Evolutionary conservation across 2,888 invertebrate genomes (phyloP).

Genomic region (Cactoblastis cactorum): DNA sequence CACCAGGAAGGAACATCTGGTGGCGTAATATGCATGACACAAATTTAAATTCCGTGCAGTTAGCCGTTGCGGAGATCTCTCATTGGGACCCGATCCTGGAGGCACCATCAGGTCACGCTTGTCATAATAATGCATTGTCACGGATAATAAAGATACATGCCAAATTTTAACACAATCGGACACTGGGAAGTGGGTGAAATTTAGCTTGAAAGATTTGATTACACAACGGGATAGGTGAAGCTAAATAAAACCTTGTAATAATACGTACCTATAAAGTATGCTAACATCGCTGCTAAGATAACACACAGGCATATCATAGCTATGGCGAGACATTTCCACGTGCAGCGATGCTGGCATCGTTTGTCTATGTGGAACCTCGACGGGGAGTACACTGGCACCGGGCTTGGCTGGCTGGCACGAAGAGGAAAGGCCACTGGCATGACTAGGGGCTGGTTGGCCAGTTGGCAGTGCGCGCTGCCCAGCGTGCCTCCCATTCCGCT

Average conservation of each 20-base stretch:
- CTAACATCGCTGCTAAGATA: conserved; percentile 94
- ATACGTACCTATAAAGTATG: conserved; percentile 95
- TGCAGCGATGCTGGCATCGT: conserved; percentile 94
- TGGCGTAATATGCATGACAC: too few species aligned
- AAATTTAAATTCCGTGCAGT: too few species aligned
- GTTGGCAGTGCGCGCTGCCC: conserved; percentile 83
- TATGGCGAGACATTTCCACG: conserved; percentile 98
- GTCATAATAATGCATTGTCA: too few species aligned
- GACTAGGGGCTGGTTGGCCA: conserved; percentile 86
- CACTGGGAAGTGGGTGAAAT: too few species aligned
- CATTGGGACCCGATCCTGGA: too few species aligned
- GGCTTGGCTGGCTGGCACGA: conserved; percentile 90
- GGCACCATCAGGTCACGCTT: too few species aligned
- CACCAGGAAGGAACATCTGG: too few species aligned
- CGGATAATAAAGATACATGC: too few species aligned
- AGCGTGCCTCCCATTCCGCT: conserved; percentile 82
- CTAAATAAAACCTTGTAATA: background rate
- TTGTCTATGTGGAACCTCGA: conserved; percentile 97
- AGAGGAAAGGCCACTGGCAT: conserved; percentile 91
- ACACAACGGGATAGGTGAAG: too few species aligned
- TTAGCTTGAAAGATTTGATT: too few species aligned
- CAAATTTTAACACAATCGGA: too few species aligned
- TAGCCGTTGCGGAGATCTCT: too few species aligned
- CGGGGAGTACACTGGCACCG: conserved; percentile 87
- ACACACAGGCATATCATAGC: conserved; percentile 94